Base-by-base conservation (phyloP, 2,888 invertebrate genomes). In the Chorisops tibialis region DNA sequence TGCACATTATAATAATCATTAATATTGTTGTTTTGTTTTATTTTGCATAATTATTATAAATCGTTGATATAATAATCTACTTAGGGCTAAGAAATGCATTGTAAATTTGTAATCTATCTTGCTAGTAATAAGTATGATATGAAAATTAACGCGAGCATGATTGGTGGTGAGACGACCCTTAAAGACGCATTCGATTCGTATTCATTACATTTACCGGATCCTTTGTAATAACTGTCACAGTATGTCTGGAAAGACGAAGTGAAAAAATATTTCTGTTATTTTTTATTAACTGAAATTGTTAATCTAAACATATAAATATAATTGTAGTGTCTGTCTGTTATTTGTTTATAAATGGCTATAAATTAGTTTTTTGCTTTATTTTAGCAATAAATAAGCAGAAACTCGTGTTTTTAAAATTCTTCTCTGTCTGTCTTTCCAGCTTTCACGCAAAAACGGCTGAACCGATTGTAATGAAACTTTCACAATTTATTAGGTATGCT, bases 171-270 rank as follows among this genome's bases (percentile, higher is more conserved):
- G 30, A 30, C 30, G 5, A 9, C n/a, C 14, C 16, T 5, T 7
- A 22, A 14, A 7, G 59, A 6, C 16, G 48, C 59, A 7, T 41
- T 14, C 12, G 59, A 60, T 41, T 49, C 59, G 18, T 39, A 60
- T 41, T 60, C 59, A 2, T 24, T 49, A 39, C 59, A 60, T 22
- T 50, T 21, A 19, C 50, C 50, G 5, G 59, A 60, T 50, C 59
- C 59, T 41, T 60, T 60, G 43, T 49, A 60, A 19, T 60, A 60
- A 24, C 41, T 50, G 24, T 60, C 50, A n/a, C 59, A 60, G 24
- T 60, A 60, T 39, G 59, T 60, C 59, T 60, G 50, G 6, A 60
- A 60, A 5, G 43, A 50, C 9, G 12, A 5, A 41, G 41, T 16
- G 5, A 3, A 41, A 18, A 41, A 41, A 16, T 9, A 2, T 2